These are phyloP conservation scores for Lycocerus yunnanus DNA, from an alignment of 2,888 invertebrate species.

Conservation along the genomic window DNA sequence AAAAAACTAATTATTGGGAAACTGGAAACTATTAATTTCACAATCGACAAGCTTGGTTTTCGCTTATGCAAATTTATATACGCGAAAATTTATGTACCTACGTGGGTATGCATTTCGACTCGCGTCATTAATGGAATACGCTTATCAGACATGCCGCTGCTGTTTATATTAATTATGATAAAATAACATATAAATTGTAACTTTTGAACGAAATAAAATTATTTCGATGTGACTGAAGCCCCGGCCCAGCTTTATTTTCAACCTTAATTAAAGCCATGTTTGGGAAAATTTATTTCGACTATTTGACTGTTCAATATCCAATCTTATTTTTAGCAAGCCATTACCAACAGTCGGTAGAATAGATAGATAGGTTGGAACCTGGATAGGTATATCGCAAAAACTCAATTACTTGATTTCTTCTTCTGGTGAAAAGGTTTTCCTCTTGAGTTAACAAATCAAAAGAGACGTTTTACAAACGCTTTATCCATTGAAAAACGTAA, in stretches of 20 bases:
- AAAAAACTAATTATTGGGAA: not conserved
- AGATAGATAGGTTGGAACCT: not conserved
- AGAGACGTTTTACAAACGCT: not conserved
- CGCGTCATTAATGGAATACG: not conserved
- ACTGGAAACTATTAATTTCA: not conserved
- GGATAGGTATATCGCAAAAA: not conserved
- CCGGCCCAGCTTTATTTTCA: not conserved
- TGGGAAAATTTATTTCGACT: not conserved
- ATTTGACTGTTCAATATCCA: not conserved
- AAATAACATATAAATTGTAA: not conserved
- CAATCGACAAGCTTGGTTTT: not conserved
- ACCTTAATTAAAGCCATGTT: not conserved
- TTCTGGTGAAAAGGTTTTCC: not conserved
- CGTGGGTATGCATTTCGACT: not conserved
- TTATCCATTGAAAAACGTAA: not conserved
- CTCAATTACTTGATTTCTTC: slow-evolving; percentile 1
- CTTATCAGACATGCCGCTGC: not conserved
- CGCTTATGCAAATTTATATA: not conserved
- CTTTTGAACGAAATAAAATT: not conserved
- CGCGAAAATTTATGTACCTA: not conserved
- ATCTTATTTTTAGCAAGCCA: not conserved
- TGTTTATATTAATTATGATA: slow-evolving; percentile 3
- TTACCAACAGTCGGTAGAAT: not conserved
- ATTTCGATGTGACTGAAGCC: not conserved
- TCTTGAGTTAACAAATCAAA: slow-evolving; percentile 1